These are phyloP conservation scores for Anthonomus grandis DNA, from an alignment of 1,140 invertebrate species.

Conservation along the genomic window DNA sequence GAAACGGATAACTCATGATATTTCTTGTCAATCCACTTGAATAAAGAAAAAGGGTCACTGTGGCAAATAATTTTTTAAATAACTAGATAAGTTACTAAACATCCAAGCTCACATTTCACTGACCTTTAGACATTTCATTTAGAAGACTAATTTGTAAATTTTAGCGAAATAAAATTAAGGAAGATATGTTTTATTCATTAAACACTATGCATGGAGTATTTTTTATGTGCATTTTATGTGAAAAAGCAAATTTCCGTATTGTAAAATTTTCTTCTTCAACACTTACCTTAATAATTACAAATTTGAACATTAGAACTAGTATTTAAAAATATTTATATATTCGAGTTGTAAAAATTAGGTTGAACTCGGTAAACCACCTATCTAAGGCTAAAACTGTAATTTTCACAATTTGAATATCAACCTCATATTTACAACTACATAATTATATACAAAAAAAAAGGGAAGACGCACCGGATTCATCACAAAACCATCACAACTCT, in stretches of 20 bases:
- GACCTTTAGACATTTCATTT: conserved; percentile 15
- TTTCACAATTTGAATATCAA: conserved; percentile 4
- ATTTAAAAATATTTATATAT: conserved; percentile 16
- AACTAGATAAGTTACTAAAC: not conserved
- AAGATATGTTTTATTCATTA: conserved; percentile 42
- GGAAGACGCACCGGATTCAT: conserved; percentile 42
- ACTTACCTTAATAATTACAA: conserved; percentile 5
- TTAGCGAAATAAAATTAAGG: conserved; percentile 34
- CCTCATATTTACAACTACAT: conserved; percentile 7
- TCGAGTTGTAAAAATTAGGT: not conserved
- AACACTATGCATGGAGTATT: conserved; percentile 22
- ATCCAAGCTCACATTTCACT: conserved; percentile 6
- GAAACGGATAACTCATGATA: too few species aligned
- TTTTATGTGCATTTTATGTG: conserved; percentile 32
- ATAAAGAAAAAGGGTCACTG: too few species aligned
- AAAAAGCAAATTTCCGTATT: not conserved
- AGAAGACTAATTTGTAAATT: conserved; percentile 34
- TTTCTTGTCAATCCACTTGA: too few species aligned
- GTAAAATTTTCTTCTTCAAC: conserved; percentile 2
- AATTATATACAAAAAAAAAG: conserved; percentile 41
- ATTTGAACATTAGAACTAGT: conserved; percentile 11
- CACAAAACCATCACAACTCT: conserved; percentile 49
- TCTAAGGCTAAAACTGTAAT: conserved; percentile 5
- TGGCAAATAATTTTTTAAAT: too few species aligned
- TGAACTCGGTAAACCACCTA: not conserved